Base-by-base conservation (phyloP, 2,888 invertebrate species). In the Calameuta idolon region DNA sequence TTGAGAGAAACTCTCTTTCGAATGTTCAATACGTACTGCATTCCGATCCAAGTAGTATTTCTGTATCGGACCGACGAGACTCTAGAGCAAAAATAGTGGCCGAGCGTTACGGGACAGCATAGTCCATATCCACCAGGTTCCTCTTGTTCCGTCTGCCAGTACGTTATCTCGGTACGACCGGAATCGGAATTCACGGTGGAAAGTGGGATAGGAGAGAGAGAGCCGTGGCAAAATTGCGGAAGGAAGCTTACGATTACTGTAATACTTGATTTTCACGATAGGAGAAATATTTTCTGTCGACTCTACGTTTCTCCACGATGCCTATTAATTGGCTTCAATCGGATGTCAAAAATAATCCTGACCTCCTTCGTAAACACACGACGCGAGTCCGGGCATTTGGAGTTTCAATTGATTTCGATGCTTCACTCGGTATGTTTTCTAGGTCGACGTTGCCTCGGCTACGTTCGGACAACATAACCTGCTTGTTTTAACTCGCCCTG, bases 341-440 rank as follows among this genome's bases (percentile, higher is more conserved):
- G 9, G 23, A 23, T 55, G 81, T 80, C 84, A 81, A 82, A 85
- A 84, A 84, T 84, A 85, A 80, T 84, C 75, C 11, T 34, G 79
- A 79, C 81, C 83, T 34, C 69, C 77, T 78, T 83, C 79, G 2
- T n/a, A 15, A n/a, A 35, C 31, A 12, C 31, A 75, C 77, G 83
- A 83, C 79, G 34, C 69, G 35, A 73, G 71, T 69, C 74, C 34
- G 11, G 11, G 9, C 9, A 35, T 74, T 23, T 74, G 23, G n/a
- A 34, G 9, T 34, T 30, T 23, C 12, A 74, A 34, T 34, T 34
- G 34, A 74, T 74, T 34, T 35, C 9, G 55, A 55, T 40, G 15
- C 23, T 40, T 23, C 5, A 40, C 40, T 40, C 23, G 40, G 5
- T 40, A 23, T 55, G 23, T 23, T 55, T 55, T 55, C 55, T 55